A percentile compares a stretch with the other conserved stretches of the same genome.
Conservation (phyloP, 1,140 invertebrate species). For the Ericerus pela region DNA sequence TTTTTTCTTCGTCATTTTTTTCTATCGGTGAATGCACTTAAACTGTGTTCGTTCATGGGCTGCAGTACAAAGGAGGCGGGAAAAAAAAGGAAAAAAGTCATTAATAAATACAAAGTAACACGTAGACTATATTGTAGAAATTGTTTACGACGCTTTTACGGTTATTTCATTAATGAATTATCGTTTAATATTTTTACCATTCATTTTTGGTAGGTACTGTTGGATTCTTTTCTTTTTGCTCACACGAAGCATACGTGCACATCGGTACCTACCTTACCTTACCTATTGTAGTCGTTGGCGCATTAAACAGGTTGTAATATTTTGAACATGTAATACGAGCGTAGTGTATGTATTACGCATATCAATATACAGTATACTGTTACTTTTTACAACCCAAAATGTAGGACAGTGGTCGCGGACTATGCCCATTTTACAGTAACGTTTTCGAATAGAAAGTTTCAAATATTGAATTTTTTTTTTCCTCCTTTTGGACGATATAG, state of each 20-base stretch:
- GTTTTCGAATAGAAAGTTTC: slow-evolving; percentile 5
- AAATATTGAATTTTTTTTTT: too few species aligned
- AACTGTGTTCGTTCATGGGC: too few species aligned
- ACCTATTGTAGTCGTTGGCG: too few species aligned
- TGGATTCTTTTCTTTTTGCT: neutral
- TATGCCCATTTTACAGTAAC: neutral
- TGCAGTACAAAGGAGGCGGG: too few species aligned
- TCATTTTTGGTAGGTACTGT: neutral
- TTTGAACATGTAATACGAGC: neutral
- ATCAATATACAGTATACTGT: slow-evolving; percentile 6
- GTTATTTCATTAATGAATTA: slow-evolving; percentile 6
- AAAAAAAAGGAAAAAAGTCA: too few species aligned
- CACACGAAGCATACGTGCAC: neutral
- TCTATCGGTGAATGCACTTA: too few species aligned
- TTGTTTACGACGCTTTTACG: slow-evolving; percentile 1
- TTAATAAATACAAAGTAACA: too few species aligned
- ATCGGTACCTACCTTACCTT: neutral
- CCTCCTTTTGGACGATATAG: too few species aligned
- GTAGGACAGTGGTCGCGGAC: slow-evolving; percentile 5
- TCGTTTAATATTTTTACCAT: neutral
- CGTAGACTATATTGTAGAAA: too few species aligned
- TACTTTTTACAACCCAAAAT: slow-evolving; percentile 9
- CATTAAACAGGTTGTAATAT: slow-evolving; percentile 3
- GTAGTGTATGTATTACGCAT: slow-evolving; percentile 6
- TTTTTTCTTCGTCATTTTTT: too few species aligned